A percentile compares a stretch with the other conserved stretches of the same genome.
Conservation (phyloP, 1,140 invertebrate species). For the Diorhabda carinulata region DNA sequence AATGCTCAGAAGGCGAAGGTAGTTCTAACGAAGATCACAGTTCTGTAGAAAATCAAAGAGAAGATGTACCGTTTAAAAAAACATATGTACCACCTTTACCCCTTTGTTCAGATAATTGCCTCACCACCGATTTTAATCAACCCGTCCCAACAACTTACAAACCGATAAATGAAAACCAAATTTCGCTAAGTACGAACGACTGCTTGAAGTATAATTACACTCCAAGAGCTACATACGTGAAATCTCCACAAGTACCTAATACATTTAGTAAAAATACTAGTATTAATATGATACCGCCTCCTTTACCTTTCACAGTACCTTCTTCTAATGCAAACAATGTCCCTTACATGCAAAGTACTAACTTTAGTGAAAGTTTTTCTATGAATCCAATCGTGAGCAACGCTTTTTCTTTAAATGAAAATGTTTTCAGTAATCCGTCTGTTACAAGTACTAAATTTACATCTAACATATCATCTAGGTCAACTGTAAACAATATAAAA, state of each 20-base stretch:
- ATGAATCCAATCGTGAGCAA: neutral
- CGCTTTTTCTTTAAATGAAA: slow-evolving; percentile 4
- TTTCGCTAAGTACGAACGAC: neutral
- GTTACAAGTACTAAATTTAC: neutral
- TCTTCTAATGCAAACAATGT: slow-evolving; percentile 13
- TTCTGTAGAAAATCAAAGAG: slow-evolving; percentile 46
- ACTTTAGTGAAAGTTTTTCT: neutral
- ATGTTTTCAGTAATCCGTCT: neutral
- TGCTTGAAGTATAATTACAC: slow-evolving; percentile 19
- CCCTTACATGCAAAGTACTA: slow-evolving; percentile 18
- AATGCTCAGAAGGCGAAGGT: slow-evolving; percentile 52
- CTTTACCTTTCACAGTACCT: slow-evolving; percentile 20
- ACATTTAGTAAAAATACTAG: slow-evolving; percentile 20
- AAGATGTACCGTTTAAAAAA: slow-evolving; percentile 29
- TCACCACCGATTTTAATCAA: slow-evolving; percentile 46
- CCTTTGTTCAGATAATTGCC: slow-evolving; percentile 33
- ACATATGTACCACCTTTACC: slow-evolving; percentile 22
- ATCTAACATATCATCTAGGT: neutral
- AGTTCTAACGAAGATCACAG: slow-evolving; percentile 43
- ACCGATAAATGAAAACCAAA: slow-evolving; percentile 17
- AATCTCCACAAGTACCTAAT: slow-evolving; percentile 33
- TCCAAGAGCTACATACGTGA: slow-evolving; percentile 35
- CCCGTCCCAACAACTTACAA: slow-evolving; percentile 46
- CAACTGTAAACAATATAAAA: slow-evolving; percentile 8
- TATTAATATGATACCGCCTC: slow-evolving; percentile 16